Evolutionary conservation across 1,140 invertebrate species (phyloP), one percentile per base, ranked within the genome.

Genomic region (Oscheius sp.): DNA sequence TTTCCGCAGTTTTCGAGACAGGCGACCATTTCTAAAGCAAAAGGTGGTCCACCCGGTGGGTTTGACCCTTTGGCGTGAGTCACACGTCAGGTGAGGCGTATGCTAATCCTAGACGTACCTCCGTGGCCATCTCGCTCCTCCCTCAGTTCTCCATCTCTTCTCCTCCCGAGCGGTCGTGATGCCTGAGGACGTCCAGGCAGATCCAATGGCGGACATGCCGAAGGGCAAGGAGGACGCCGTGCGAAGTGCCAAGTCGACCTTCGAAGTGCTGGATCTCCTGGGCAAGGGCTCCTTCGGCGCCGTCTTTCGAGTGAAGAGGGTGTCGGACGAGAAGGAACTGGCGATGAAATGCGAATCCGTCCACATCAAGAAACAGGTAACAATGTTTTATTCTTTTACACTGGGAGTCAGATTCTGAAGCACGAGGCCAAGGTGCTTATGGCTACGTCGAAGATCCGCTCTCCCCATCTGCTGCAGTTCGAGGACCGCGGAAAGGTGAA

Each of bases 201-300:
- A n/a, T n/a, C n/a, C n/a, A n/a, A 55, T 55, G 49, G 23, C 7
- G 49, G 7, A 13, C 4, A 13, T 55, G 49, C 49, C 49, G 49
- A 13, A 13, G 49, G 7, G 7, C 7, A 7, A 13, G 49, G 7
- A 55, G 23, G 49, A 55, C 49, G 49, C 49, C 23, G 23, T 55
- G 7, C 7, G 23, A 23, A 13, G 49, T 26, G 4, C 49, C 7
- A 55, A 55, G 23, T 15, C 49, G 15, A 55, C 49, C 23, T 55
- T 13, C 49, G 49, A 55, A 4, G 49, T 55, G 49, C 7, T 55
- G 49, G 49, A 55, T 13, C 49, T 68, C 35, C 72, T 74, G 0
- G 72, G 72, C 29, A 68, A 68, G 34, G 72, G 72, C 20, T 52
- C 52, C 1, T 74, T 52, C 28, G 72, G 72, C 38, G 72, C 72